These are phyloP conservation scores for Myripristis jacobus DNA, from an alignment of 2,797 vertebrate genomes.

Conservation along the genomic window DNA sequence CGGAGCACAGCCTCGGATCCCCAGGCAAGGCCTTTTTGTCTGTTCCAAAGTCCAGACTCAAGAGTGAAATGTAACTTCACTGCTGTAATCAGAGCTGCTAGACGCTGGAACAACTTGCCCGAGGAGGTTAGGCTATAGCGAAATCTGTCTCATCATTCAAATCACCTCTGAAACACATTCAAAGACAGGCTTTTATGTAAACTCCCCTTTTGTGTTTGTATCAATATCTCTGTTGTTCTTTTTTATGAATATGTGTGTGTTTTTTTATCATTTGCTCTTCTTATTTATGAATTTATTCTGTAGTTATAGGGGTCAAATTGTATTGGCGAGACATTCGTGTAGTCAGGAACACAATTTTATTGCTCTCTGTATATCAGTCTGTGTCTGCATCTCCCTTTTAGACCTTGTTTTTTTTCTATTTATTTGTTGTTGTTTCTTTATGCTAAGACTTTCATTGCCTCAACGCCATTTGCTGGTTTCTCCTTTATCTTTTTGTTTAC, in stretches of 20 bases:
- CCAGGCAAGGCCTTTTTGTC: neutral
- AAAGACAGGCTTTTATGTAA: neutral
- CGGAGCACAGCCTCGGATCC: neutral
- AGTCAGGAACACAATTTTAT: no score
- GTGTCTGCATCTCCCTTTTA: no score
- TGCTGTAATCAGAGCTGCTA: neutral
- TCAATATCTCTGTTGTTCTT: neutral
- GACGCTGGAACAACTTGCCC: neutral
- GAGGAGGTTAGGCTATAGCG: neutral
- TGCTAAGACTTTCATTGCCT: no score
- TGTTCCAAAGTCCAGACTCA: neutral
- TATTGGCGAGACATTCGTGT: no score
- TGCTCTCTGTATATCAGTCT: no score
- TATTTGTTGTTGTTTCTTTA: no score
- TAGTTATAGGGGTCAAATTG: no score
- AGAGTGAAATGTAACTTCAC: neutral
- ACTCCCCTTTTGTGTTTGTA: neutral
- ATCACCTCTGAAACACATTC: neutral
- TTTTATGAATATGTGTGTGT: neutral
- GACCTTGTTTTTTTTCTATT: no score
- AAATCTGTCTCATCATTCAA: neutral
- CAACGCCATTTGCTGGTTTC: slow-evolving; percentile 1
- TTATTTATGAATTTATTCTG: no score
- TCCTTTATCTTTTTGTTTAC: no score
- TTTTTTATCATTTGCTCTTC: neutral